Evolutionary conservation across 2,888 invertebrate species (phyloP).

Genomic region (Lasioglossum pauxillum): DNA sequence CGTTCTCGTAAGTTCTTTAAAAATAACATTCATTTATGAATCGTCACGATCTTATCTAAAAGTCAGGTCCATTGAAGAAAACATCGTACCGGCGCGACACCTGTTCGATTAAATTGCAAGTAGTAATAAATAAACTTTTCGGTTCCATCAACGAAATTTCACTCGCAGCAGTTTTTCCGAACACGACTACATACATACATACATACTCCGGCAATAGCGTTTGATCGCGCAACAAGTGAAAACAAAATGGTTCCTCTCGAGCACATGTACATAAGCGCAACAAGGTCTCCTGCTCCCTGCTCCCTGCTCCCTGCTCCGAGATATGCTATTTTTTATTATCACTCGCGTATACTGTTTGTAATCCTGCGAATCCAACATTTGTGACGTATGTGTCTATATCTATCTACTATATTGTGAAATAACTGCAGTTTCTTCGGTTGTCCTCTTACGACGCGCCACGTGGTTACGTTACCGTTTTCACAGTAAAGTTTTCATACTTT

Average conservation of each 20-base stretch:
- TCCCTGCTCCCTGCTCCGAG: not conserved
- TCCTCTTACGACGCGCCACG: not conserved
- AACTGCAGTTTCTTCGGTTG: not conserved
- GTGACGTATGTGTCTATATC: not conserved
- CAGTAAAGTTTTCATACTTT: no score
- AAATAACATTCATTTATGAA: constrained; percentile 11
- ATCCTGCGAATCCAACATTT: not conserved
- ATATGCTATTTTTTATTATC: not conserved
- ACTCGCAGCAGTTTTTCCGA: not conserved
- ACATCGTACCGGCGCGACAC: no score
- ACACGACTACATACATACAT: not conserved
- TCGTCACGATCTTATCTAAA: not conserved
- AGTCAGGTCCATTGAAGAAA: not conserved
- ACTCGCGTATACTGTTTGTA: not conserved
- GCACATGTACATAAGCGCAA: constrained; percentile 20
- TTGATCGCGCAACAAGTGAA: constrained; percentile 7
- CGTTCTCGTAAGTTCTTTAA: not conserved
- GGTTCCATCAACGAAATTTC: not conserved
- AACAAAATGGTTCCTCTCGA: constrained; percentile 4
- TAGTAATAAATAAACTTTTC: not conserved
- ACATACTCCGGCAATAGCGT: not conserved
- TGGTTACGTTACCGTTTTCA: no score
- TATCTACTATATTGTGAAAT: not conserved
- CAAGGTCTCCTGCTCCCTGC: constrained; percentile 1
- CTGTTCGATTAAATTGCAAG: not conserved